Base-by-base conservation (phyloP, 2,888 invertebrate genomes). In the Lobophora halterata region DNA sequence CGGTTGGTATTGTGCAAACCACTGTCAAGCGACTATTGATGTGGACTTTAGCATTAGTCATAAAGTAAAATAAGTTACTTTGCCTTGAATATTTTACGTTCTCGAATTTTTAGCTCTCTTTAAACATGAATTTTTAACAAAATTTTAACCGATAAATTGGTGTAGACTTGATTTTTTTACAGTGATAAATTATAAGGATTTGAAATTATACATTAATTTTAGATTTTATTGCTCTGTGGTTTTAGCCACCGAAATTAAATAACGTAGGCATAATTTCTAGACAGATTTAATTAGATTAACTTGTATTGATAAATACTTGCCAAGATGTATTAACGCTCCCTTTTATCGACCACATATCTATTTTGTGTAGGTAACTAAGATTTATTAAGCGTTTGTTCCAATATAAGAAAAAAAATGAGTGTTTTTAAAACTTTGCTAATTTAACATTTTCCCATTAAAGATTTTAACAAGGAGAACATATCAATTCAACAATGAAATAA, bases 71-170 rank as follows among this genome's bases (percentile, higher is more conserved):
- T 43, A 33, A 29, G 20, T 20, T 29, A 36, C 24, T 19, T 11
- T 16, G 6, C 25, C 17, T 25, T 27, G 33, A 33, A 44, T 36
- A 48, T 46, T 34, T 40, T 41, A 37, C 26, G 37, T 44, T 49
- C 30, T 44, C 44, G 39, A 49, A 45, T 46, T 49, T 40, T 37
- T 23, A 39, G 49, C 52, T 49, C 49, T 52, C 52, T 52, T 43
- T 40, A 35, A 31, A 41, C 35, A 33, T 43, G 37, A 43, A 37
- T 37, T 36, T 42, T 21, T 37, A 36, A 23, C 32, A 36, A 27
- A 36, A 33, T 12, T 33, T 19, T 4, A 36, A 25, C 17, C 27
- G 12, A 30, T 30, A 5, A 18, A 37, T 37, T 43, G 36, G 42
- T 42, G 9, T 36, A 5, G 8, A 36, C 8, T 17, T 8, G 18